phyloP scores from a whole-genome alignment of 1,140 invertebrate species.

The Heliconius hermathena region DNA sequence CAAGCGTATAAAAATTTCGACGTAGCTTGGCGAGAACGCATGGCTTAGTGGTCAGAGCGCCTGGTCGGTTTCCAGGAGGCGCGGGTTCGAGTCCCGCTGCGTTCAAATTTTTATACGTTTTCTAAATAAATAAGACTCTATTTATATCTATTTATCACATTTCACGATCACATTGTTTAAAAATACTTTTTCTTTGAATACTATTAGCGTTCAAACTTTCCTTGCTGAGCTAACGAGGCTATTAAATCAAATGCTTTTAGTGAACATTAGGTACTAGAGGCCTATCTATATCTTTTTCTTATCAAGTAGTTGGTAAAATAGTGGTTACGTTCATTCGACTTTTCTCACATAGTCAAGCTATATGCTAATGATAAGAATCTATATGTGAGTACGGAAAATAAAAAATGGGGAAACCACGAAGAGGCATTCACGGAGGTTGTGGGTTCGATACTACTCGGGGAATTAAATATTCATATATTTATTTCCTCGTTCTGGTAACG shows the following conservation, averaged over 20 bases:
- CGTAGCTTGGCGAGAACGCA: too few species aligned
- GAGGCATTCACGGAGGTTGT: too few species aligned
- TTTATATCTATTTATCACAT: slow-evolving; percentile 13
- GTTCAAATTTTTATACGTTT: too few species aligned
- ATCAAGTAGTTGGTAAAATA: slow-evolving; percentile 20
- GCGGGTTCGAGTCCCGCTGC: too few species aligned
- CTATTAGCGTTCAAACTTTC: slow-evolving; percentile 27
- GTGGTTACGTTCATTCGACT: not conserved
- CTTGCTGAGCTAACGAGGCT: slow-evolving; percentile 31
- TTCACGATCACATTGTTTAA: slow-evolving; percentile 17
- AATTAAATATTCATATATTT: too few species aligned
- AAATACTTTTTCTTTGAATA: slow-evolving; percentile 27
- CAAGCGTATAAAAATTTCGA: too few species aligned
- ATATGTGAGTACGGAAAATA: slow-evolving; percentile 2
- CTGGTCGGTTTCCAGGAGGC: too few species aligned
- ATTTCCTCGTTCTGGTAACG: too few species aligned
- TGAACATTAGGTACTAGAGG: slow-evolving; percentile 27
- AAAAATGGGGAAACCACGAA: too few species aligned
- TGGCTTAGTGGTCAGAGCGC: too few species aligned
- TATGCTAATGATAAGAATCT: not conserved
- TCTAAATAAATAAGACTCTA: too few species aligned
- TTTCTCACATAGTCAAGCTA: not conserved
- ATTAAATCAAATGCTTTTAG: slow-evolving; percentile 41
- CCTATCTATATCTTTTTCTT: slow-evolving; percentile 16
- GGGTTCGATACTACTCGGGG: too few species aligned